Evolutionary conservation across 2,113 vertebrate species (phyloP).

Genomic region (Scalopus aquaticus): DNA sequence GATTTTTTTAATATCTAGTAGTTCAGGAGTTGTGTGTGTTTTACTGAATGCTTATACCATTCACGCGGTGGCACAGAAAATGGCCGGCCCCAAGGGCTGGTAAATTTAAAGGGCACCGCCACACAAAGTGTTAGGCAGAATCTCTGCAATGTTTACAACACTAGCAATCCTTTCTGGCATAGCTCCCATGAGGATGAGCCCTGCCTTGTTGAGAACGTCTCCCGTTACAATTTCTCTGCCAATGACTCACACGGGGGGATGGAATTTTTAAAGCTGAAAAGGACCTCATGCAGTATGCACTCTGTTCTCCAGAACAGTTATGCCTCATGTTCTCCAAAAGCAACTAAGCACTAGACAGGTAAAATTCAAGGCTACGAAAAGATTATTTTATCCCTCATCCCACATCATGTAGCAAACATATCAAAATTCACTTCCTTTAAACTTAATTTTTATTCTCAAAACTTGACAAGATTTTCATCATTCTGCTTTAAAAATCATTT

Average conservation of each 20-base stretch:
- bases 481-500: constrained; percentile 14
- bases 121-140: too few relatives aligned
- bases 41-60: too few relatives aligned
- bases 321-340: background rate
- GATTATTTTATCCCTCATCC: too few relatives aligned
- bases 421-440: background rate
- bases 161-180: background rate
- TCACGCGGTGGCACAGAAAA: too few relatives aligned
- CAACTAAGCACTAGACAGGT: background rate
- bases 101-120: too few relatives aligned
- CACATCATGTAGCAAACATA: background rate
- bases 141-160: background rate
- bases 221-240: background rate
- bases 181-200: background rate
- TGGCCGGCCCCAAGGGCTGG: too few relatives aligned
- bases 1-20: too few relatives aligned
- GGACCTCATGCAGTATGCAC: background rate
- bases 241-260: background rate
- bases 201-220: background rate
- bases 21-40: too few relatives aligned
- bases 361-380: background rate
- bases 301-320: too few relatives aligned
- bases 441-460: background rate
- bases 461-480: background rate
- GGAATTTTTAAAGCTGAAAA: background rate